Evolutionary conservation across 1,140 invertebrate genomes (phyloP).

Genomic region (Oncopodura yosiiana): DNA sequence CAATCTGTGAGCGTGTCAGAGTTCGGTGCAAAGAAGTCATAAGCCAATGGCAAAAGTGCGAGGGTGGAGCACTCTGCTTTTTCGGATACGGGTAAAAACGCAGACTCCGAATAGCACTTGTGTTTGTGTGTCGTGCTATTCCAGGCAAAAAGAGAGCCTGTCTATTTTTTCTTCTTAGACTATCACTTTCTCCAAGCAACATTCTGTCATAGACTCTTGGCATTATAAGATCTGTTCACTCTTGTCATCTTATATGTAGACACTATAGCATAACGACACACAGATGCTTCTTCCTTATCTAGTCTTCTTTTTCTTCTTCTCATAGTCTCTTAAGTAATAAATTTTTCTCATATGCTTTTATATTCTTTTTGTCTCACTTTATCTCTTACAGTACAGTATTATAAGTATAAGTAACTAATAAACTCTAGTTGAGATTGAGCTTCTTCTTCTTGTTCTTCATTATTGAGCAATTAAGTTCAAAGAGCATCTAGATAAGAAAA

Average conservation of each 20-base stretch:
- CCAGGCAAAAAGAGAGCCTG: neutral
- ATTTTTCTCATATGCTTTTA: neutral
- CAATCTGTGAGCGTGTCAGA: constrained; percentile 28
- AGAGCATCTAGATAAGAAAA: constrained; percentile 8
- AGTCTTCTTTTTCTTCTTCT: neutral
- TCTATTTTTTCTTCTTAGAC: no score
- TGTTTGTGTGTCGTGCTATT: neutral
- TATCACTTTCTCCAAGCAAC: neutral
- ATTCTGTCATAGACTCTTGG: neutral
- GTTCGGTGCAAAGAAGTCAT: constrained; percentile 31
- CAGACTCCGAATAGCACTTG: neutral
- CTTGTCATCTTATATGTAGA: neutral
- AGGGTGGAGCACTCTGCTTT: constrained; percentile 22
- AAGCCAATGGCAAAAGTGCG: constrained; percentile 32
- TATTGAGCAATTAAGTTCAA: constrained; percentile 6
- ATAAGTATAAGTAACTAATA: neutral
- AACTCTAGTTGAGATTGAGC: neutral
- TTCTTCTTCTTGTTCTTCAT: constrained; percentile 1
- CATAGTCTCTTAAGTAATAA: neutral
- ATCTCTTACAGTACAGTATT: neutral
- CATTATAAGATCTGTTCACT: neutral
- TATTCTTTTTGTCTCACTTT: constrained; percentile 1
- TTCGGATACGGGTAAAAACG: neutral
- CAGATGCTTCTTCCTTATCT: neutral
- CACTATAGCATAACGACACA: no score